phyloP scores from a whole-genome alignment of 2,113 vertebrate species.

The human (Homo sapiens) region DNA sequence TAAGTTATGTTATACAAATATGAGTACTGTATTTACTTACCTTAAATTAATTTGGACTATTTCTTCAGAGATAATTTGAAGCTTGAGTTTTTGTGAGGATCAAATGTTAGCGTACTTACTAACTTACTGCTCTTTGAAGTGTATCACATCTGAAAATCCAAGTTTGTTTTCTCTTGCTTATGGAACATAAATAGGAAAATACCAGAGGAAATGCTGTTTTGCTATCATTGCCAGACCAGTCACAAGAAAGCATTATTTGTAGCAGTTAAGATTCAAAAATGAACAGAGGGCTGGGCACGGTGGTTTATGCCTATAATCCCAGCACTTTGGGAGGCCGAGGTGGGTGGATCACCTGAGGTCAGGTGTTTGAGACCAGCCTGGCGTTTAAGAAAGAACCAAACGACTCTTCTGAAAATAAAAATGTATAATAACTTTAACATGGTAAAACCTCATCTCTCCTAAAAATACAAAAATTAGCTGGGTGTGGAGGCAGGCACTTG shows the following conservation, averaged over 20 bases:
- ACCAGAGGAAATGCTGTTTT: not conserved
- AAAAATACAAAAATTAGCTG: too few species aligned
- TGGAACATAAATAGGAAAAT: not conserved
- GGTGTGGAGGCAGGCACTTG: too few species aligned
- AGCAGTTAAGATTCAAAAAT: not conserved
- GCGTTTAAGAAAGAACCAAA: too few species aligned
- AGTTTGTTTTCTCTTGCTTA: not conserved
- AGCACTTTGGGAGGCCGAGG: too few species aligned
- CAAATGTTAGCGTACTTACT: not conserved
- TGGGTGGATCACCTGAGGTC: too few species aligned
- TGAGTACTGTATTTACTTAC: not conserved
- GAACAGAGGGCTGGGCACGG: not conserved
- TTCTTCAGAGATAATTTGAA: constrained; percentile 11
- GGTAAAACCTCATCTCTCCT: too few species aligned
- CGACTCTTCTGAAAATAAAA: too few species aligned
- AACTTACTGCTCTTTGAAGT: not conserved
- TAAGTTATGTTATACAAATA: not conserved
- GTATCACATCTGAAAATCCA: not conserved
- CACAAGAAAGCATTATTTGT: not conserved
- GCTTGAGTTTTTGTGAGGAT: not conserved
- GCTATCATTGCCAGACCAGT: not conserved
- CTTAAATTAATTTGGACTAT: not conserved
- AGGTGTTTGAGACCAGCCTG: too few species aligned
- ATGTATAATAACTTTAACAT: too few species aligned
- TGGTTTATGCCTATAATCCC: too few species aligned